Percentiles rank a stretch among this genome's conserved stretches.
phyloP scores from a whole-genome alignment of 2,113 vertebrate species.

The Strix uralensis region DNA sequence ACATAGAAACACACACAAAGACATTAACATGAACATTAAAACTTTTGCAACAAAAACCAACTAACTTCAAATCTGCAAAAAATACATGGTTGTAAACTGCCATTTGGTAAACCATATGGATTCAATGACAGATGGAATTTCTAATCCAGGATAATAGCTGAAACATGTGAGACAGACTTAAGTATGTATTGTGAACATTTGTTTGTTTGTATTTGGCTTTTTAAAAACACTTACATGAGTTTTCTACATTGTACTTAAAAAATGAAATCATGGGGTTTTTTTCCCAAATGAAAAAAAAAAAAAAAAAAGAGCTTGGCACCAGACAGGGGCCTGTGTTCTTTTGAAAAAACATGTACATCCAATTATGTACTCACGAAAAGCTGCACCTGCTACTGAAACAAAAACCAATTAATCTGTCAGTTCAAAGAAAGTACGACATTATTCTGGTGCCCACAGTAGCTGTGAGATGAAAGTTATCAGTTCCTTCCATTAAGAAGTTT shows the following conservation, averaged over 20 bases:
- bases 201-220: conserved; percentile 66
- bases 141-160: conserved; percentile 57
- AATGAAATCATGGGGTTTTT: conserved; percentile 60
- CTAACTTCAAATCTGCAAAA: conserved; percentile 53
- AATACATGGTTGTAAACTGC: conserved; percentile 21
- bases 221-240: conserved; percentile 49
- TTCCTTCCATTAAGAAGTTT: conserved; percentile 74
- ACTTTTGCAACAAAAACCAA: conserved; percentile 53
- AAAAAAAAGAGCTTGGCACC: conserved; percentile 45
- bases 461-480: conserved; percentile 70
- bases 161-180: conserved; percentile 70
- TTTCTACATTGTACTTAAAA: conserved; percentile 58
- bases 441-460: conserved; percentile 64
- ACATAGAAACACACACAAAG: not conserved
- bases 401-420: conserved; percentile 68
- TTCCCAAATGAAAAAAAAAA: not conserved
- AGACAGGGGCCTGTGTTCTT: conserved; percentile 51
- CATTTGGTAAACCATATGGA: conserved; percentile 73
- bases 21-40: conserved; percentile 19
- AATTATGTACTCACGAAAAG: conserved; percentile 73
- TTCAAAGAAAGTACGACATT: conserved; percentile 37
- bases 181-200: conserved; percentile 60
- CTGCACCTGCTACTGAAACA: conserved; percentile 80
- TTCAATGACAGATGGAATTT: conserved; percentile 71
- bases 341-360: conserved; percentile 67